Evolutionary conservation across 2,888 invertebrate genomes (phyloP).

Genomic region (Acanthosoma haemorrhoidale): DNA sequence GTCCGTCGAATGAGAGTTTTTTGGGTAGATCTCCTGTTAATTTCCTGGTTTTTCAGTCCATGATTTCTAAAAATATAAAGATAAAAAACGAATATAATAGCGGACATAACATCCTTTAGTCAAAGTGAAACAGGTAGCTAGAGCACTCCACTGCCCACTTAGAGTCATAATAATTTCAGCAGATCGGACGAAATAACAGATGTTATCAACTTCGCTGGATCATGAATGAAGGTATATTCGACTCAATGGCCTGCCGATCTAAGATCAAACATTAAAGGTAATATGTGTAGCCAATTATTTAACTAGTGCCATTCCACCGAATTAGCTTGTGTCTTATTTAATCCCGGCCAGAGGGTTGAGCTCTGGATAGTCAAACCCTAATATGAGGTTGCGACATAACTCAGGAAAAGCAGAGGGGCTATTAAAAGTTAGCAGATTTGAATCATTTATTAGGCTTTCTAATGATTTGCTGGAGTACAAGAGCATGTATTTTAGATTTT

Average conservation of each 20-base stretch:
- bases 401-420: neutral
- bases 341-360: neutral
- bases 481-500: no score
- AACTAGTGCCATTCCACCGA: neutral
- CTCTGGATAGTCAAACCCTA: neutral
- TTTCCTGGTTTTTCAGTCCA: no score
- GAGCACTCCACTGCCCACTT: no score
- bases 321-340: conserved; percentile 8
- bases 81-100: no score
- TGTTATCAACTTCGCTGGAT: no score
- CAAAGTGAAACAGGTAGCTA: no score
- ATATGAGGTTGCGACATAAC: neutral
- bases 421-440: conserved; percentile 2
- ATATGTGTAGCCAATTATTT: neutral
- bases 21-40: no score
- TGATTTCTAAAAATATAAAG: no score
- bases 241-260: neutral
- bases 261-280: conserved; percentile 5
- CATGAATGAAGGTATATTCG: neutral
- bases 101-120: no score
- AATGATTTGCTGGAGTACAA: no score
- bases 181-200: neutral
- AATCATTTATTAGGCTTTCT: neutral
- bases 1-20: no score
- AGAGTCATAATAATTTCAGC: neutral